Percentiles rank a stretch among this genome's conserved stretches.
Evolutionary conservation across 2,797 vertebrate species (phyloP).

Genomic region (Hybognathus amarus): DNA sequence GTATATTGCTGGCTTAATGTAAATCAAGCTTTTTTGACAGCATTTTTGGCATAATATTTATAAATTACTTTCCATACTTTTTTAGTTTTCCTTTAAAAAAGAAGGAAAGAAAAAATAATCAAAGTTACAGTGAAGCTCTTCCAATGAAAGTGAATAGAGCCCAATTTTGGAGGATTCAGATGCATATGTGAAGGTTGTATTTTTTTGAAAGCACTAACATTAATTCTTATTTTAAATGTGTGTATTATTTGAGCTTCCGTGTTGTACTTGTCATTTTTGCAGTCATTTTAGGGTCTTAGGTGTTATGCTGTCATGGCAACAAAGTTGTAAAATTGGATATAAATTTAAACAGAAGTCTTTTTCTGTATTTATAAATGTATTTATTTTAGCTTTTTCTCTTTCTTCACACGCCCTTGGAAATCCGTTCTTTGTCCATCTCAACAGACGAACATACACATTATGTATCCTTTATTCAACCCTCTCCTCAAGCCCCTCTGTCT

Average conservation of each 20-base stretch:
- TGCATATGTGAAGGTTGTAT: background rate
- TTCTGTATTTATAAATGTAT: slow-evolving; percentile 34
- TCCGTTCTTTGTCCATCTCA: slow-evolving; percentile 1
- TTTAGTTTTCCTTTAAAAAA: background rate
- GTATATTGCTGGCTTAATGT: background rate
- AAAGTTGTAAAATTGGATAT: background rate
- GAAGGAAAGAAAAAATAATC: background rate
- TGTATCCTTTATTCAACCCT: background rate
- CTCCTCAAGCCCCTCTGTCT: background rate
- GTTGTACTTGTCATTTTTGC: background rate
- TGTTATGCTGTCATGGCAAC: background rate
- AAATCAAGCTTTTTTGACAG: background rate
- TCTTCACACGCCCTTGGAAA: background rate
- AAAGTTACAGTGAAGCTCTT: background rate
- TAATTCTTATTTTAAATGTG: background rate
- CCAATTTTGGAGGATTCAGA: background rate
- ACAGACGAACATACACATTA: slow-evolving; percentile 5
- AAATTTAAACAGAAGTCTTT: background rate
- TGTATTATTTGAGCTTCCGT: background rate
- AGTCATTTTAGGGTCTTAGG: background rate
- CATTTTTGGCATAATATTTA: background rate
- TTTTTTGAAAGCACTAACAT: background rate
- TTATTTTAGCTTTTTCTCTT: slow-evolving; percentile 14
- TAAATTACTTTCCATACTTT: background rate
- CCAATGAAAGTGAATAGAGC: background rate